Evolutionary conservation across 2,797 vertebrate species (phyloP), one percentile per base, ranked within the genome.

Genomic region (Karalla daura): DNA sequence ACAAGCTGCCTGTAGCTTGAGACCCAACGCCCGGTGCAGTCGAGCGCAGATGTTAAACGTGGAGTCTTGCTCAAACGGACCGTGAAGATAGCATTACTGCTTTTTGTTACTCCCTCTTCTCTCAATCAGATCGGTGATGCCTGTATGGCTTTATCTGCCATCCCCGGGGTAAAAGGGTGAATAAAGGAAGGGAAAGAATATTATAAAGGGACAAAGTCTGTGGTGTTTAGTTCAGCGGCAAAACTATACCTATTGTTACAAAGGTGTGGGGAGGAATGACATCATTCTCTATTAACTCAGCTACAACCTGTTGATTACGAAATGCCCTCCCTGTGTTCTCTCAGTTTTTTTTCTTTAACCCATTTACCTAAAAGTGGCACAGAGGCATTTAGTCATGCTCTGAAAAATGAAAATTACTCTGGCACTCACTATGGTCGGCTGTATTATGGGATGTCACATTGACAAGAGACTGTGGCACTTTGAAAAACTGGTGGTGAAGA

Each of bases 1-100:
- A 47, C 18, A 36, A 51, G 15, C 21, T 28, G 25, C 21, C 18
- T 41, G 53, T 60, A 64, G 47, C 41, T 85, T 64, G 43, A 66
- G 76, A 63, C 65, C 68, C 78, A 75, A 81, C 70, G 66, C 33
- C 69, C 59, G 27, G 51, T 61, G 61, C 40, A 65, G 52, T 70
- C 50, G 75, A 74, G 75, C 80, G 83, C 89, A 93, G 89, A 88
- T 92, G 90, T 74, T 86, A 74, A 89, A 80, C 43, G 80, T 55
- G 62, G 67, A 55, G 59, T 77, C 54, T 24, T 39, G 81, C 79
- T 85, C 79, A 84, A 89, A 90, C 87, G 65, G 73, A 76, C 76
- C 77, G 41, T 68, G 56, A 44, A 86, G 88, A 90, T 90, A 91
- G 76, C 75, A 81, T 91, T 91, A 91, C 86, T 3, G n/a, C 70